These are phyloP conservation scores for Anticlea derivata DNA, from an alignment of 2,888 invertebrate genomes.

Conservation along the genomic window DNA sequence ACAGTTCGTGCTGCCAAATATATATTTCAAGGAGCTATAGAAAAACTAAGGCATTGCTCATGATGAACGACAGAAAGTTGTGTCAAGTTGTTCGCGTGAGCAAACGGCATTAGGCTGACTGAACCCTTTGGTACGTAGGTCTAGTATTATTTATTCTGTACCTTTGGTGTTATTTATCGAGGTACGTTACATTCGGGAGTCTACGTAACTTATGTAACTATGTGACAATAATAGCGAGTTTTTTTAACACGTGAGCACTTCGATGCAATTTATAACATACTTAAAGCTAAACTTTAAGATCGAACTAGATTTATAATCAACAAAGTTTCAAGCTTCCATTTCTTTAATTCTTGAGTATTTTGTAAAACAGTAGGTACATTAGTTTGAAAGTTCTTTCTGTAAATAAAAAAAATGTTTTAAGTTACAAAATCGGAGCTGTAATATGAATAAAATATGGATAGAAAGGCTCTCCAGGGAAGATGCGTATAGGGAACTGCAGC, in stretches of 20 bases:
- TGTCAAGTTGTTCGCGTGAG: slow-evolving; percentile 69
- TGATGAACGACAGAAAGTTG: slow-evolving; percentile 56
- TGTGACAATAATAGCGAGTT: slow-evolving; percentile 45
- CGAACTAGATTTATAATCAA: too few species aligned
- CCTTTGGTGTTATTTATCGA: slow-evolving; percentile 73
- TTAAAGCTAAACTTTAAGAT: too few species aligned
- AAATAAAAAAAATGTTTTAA: too few species aligned
- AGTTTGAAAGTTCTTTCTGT: too few species aligned
- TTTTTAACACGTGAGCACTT: slow-evolving; percentile 21
- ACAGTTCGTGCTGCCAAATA: slow-evolving; percentile 13
- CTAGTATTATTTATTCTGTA: slow-evolving; percentile 12
- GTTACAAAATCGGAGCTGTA: too few species aligned
- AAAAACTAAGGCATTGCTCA: slow-evolving; percentile 34
- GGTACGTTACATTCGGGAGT: slow-evolving; percentile 48
- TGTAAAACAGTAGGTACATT: too few species aligned
- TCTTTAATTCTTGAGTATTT: too few species aligned
- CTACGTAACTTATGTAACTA: slow-evolving; percentile 42
- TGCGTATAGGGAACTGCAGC: too few species aligned
- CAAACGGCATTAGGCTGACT: slow-evolving; percentile 64
- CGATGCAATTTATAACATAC: too few species aligned
- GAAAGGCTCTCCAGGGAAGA: too few species aligned
- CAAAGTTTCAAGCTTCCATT: too few species aligned
- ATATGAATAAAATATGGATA: too few species aligned
- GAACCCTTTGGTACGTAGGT: slow-evolving; percentile 58
- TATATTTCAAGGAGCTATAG: slow-evolving; percentile 15